Evolutionary conservation across 2,797 vertebrate genomes (phyloP), one percentile per base, ranked within the genome.

Genomic region (Knipowitschia caucasica): DNA sequence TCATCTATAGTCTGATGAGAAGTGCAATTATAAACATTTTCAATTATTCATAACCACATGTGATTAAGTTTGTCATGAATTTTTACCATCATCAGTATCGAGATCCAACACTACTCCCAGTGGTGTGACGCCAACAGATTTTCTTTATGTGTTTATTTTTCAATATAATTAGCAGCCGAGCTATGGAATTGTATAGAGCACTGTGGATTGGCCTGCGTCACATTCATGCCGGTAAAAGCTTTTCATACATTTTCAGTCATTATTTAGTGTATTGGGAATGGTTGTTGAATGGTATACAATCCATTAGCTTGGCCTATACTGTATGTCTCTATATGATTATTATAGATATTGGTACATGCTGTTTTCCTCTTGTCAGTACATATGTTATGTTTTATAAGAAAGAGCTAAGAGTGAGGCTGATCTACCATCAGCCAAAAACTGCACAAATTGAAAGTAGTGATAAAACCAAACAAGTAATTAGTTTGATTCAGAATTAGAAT

Each of bases 151-250:
- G 72, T 73, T 40, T 21, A 49, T 50, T 52, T 34, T 24, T 62
- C 20, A 71, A 64, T 62, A 31, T 54, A 56, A 70, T 76, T 57
- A 72, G 47, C 62, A 36, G 38, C 39, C 34, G 67, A 69, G 73
- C 62, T 55, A 70, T 69, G 62, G 62, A 57, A 77, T 78, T 77
- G 42, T 71, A 79, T 69, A 25, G 39, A 50, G 49, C 51, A 55
- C 53, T 18, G 0, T 15, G 61, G 69, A 80, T 77, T 67, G 64
- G 62, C 69, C 72, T 68, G 49, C 52, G 47, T 61, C 59, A 69
- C 35, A 62, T 73, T 73, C 15, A 33, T 30, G 54, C 20, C 43
- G 69, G 75, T 43, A 53, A 73, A 67, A 59, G 27, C 38, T 42
- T 7, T 36, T 59, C 46, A 33, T 57, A 8, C 52, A 45, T 45